phyloP scores from a whole-genome alignment of 2,888 invertebrate genomes.

The Mythimna pallens region DNA sequence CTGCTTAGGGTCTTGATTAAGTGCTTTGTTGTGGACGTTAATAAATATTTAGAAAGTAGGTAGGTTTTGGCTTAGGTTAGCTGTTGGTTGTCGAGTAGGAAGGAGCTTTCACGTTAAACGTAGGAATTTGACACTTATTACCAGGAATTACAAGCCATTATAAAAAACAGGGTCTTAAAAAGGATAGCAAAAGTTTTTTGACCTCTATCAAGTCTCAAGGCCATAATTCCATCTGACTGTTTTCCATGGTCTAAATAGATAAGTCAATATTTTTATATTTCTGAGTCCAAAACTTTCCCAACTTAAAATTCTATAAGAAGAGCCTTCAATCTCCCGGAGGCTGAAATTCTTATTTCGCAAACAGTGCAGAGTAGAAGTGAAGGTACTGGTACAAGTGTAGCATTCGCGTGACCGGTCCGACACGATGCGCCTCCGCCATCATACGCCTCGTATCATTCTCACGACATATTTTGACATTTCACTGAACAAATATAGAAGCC shows the following conservation, averaged over 20 bases:
- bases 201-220: background rate
- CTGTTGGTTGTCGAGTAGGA: background rate
- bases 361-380: conserved; percentile 64
- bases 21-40: conserved; percentile 23
- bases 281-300: conserved; percentile 26
- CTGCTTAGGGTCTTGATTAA: conserved; percentile 41
- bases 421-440: conserved; percentile 80
- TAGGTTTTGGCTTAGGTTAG: background rate
- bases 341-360: conserved; percentile 78
- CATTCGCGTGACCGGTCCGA: conserved; percentile 84
- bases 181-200: background rate
- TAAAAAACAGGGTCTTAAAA: background rate
- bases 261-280: conserved; percentile 10
- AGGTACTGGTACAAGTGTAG: conserved; percentile 76
- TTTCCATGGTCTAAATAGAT: conserved; percentile 6
- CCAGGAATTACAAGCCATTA: background rate
- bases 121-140: conserved; percentile 23
- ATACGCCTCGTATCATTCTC: conserved; percentile 83
- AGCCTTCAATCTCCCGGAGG: conserved; percentile 77
- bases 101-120: background rate
- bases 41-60: conserved; percentile 12
- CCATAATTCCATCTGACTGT: background rate
- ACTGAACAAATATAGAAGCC: conserved; percentile 88
- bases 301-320: conserved; percentile 64
- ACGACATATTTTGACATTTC: conserved; percentile 89